Percentiles rank a stretch among this genome's conserved stretches.
Conservation (phyloP, 1,140 invertebrate genomes). For the Oscheius sp. region DNA sequence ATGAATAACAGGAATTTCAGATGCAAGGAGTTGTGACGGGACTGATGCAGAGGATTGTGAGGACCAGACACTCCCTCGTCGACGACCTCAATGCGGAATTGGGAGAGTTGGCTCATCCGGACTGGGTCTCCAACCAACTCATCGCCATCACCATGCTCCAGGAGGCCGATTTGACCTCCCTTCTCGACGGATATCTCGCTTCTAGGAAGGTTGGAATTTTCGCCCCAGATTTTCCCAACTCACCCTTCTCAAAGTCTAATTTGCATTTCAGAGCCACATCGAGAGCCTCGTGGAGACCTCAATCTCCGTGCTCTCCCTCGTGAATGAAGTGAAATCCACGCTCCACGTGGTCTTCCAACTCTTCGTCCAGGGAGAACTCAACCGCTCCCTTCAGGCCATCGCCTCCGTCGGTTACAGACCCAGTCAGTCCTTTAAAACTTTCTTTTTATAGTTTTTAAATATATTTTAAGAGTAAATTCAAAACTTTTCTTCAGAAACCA, state of each 20-base stretch:
- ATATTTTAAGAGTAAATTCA: neutral
- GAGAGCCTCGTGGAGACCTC: conserved; percentile 13
- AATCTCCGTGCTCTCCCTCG: conserved; percentile 20
- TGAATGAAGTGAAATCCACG: conserved; percentile 30
- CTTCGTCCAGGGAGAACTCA: conserved; percentile 29
- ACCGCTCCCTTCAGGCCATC: conserved; percentile 21
- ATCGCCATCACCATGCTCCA: conserved; percentile 19
- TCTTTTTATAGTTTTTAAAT: no score
- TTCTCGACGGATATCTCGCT: conserved; percentile 21
- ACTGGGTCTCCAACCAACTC: conserved; percentile 29
- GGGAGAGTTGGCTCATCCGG: neutral
- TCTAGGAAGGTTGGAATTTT: neutral
- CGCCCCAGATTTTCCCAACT: neutral
- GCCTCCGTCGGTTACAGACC: conserved; percentile 12
- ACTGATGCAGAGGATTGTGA: conserved; percentile 7
- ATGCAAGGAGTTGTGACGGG: conserved; percentile 14
- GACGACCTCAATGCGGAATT: neutral
- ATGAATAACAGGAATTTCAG: neutral
- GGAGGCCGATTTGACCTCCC: conserved; percentile 3
- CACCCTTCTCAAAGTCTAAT: neutral
- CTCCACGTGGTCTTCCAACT: conserved; percentile 1
- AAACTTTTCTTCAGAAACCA: conserved; percentile 12
- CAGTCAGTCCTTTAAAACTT: conserved; percentile 22
- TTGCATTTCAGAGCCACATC: conserved; percentile 4
- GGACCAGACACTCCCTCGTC: conserved; percentile 2